Evolutionary conservation across 2,113 vertebrate species (phyloP), one percentile per base, ranked within the genome.

Genomic region (Tetrax tetrax): DNA sequence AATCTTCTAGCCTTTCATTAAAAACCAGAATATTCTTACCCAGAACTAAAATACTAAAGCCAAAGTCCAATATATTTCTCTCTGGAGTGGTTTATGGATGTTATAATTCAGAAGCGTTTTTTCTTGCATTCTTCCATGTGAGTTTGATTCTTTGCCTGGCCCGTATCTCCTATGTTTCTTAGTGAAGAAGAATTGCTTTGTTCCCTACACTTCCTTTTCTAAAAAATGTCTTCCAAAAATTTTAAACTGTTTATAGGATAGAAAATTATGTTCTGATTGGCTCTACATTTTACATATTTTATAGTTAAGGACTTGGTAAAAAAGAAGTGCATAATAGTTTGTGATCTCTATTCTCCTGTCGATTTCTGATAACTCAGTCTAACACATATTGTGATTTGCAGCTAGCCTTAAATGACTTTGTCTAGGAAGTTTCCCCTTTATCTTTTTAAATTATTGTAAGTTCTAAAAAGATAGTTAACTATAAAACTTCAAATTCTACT

Each of bases 171-270:
- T 12, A 8, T 47, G 21, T 31, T 33, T 57, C 14, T 12, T 71
- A 9, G 8, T 13, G 6, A 61, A 1, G 1, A 77, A 72, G 20
- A 69, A 31, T 35, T 21, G 5, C 13, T 83, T 81, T 72, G 12
- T n/a, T 2, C 2, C 2, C 11, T 7, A 21, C 8, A 25, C 2
- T 50, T 56, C 22, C 2, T 53, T 61, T 28, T 50, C 1, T 12
- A 6, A 25, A 25, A 23, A 38, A 5, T 15, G 5, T 3, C 3
- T 66, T 89, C 29, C 4, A 59, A 61, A 59, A 76, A 25, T 9
- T 6, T 4, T 33, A n/a, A 51, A 68, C 5, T 64, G 85, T 51
- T 21, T 2, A 19, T 29, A 33, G 22, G 10, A 48, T 27, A 50
- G 1, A 65, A 74, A 78, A 75, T 29, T 50, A 7, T n/a, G 2